These are phyloP conservation scores for Drosophila yooni DNA, from an alignment of 2,888 invertebrate genomes.

Conservation along the genomic window DNA sequence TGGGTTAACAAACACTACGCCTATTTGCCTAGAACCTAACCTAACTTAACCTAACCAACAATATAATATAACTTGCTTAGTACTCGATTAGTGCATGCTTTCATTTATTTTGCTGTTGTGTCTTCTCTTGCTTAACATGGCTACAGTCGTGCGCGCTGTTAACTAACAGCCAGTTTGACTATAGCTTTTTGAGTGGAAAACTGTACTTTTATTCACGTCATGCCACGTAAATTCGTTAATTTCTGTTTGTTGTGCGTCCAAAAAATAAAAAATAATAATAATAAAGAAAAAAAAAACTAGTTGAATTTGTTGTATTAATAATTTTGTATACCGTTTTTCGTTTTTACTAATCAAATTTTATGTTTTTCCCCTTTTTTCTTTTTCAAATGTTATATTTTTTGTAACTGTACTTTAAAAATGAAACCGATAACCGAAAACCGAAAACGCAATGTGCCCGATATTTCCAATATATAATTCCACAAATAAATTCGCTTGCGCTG, in stretches of 20 bases:
- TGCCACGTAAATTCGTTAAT: conserved; percentile 35
- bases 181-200: conserved; percentile 15
- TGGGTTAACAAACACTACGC: conserved; percentile 22
- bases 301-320: conserved; percentile 50
- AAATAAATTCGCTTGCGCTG: conserved; percentile 58
- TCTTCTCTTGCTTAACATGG: conserved; percentile 24
- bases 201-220: conserved; percentile 36
- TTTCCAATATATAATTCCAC: conserved; percentile 27
- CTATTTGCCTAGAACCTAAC: conserved; percentile 34
- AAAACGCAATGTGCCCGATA: conserved; percentile 74
- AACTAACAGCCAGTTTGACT: conserved; percentile 18
- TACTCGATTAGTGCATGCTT: conserved; percentile 46
- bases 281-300: not conserved
- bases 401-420: conserved; percentile 68
- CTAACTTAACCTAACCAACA: conserved; percentile 9
- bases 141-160: conserved; percentile 38
- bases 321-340: conserved; percentile 67
- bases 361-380: conserved; percentile 67
- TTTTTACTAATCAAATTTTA: conserved; percentile 77
- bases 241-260: conserved; percentile 44
- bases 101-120: conserved; percentile 7
- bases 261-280: conserved; percentile 4
- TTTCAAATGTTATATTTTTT: conserved; percentile 51
- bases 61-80: conserved; percentile 24
- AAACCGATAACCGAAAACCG: conserved; percentile 86